Percentiles rank a stretch among this genome's conserved stretches.
phyloP scores from a whole-genome alignment of 1,140 invertebrate genomes.

The Neodiprion fabricii region DNA sequence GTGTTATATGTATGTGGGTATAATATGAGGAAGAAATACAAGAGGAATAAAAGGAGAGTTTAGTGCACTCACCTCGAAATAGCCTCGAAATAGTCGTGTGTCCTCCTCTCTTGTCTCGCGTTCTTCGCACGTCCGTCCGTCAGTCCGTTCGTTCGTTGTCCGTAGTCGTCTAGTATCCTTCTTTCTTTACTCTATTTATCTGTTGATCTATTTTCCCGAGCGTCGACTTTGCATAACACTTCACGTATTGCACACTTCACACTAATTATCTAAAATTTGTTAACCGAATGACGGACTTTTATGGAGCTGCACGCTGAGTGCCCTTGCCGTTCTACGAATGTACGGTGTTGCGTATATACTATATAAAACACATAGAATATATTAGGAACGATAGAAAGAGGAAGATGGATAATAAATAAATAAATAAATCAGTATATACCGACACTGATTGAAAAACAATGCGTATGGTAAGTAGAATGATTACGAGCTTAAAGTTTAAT shows the following conservation, averaged over 20 bases:
- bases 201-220: neutral
- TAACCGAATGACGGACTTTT: neutral
- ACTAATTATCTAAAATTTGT: neutral
- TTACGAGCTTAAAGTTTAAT: constrained; percentile 2
- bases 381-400: constrained; percentile 2
- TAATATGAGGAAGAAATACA: too few relatives aligned
- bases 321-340: too few relatives aligned
- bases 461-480: neutral
- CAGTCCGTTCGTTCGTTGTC: neutral
- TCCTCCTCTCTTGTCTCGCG: neutral
- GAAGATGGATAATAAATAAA: neutral
- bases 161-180: neutral
- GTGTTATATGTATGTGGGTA: too few relatives aligned
- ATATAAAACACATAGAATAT: neutral
- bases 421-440: neutral
- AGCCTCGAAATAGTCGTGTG: neutral
- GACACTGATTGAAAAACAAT: neutral
- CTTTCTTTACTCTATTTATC: neutral
- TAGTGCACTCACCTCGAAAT: neutral
- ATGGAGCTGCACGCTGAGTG: neutral
- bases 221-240: neutral
- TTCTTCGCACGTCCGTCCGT: neutral
- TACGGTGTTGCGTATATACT: neutral
- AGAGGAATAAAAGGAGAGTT: neutral
- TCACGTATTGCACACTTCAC: neutral